phyloP scores from a whole-genome alignment of 2,113 vertebrate genomes.

The Cervus canadensis region DNA sequence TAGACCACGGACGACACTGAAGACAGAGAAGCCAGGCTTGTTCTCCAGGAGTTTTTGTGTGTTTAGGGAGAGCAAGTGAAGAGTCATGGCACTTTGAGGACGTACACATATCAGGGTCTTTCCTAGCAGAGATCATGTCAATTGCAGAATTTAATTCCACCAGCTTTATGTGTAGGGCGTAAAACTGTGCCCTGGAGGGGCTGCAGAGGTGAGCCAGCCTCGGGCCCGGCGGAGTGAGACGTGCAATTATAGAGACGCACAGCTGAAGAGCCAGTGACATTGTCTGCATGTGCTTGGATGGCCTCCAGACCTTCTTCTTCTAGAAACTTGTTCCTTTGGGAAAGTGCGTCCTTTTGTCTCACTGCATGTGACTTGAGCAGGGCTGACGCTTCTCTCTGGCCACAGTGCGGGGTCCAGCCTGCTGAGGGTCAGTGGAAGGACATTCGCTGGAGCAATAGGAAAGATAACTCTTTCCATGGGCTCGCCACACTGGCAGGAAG shows the following conservation, averaged over 20 bases:
- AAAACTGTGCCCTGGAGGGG: too few species aligned
- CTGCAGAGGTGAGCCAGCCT: background rate
- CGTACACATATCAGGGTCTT: background rate
- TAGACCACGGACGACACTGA: background rate
- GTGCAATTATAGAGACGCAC: background rate
- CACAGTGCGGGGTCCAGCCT: background rate
- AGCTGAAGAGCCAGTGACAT: background rate
- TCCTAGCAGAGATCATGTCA: background rate
- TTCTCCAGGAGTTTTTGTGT: background rate
- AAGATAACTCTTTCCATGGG: background rate
- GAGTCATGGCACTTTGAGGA: background rate
- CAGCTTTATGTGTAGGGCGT: background rate
- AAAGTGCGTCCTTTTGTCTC: background rate
- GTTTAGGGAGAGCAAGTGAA: background rate
- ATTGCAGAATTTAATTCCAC: background rate
- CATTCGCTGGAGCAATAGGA: background rate
- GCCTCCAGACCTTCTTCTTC: background rate
- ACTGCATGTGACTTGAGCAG: too few species aligned
- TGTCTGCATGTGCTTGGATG: too few species aligned
- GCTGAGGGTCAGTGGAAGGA: background rate
- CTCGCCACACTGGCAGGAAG: background rate
- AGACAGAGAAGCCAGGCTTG: background rate
- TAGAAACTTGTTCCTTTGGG: background rate
- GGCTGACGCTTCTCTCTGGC: background rate
- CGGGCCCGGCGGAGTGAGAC: accelerated